Evolutionary conservation across 2,888 invertebrate genomes (phyloP), one percentile per base, ranked within the genome.

Genomic region (Poecilobothrus nobilitatus): DNA sequence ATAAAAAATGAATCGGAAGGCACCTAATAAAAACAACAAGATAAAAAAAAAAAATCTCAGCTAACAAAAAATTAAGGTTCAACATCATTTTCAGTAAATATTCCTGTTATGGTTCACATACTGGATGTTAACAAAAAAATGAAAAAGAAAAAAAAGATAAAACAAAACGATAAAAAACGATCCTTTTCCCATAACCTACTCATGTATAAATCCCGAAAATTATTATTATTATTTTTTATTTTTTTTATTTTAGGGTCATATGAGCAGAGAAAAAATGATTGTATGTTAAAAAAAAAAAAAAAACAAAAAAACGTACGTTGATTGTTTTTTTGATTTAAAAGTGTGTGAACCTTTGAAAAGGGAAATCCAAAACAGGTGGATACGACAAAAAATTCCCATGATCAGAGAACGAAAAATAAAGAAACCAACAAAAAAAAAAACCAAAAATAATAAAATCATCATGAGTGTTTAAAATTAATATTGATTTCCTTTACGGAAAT

Each of bases 141-240:
- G 18, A 18, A 53, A 53, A 53, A 1, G 1, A 41, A 3, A 41
- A 12, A 41, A 8, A 41, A 12, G 41, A 41, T 1, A 41, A 41
- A 41, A 15, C 9, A 8, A 12, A 53, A 18, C 15, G 15, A 53
- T 12, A 53, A 53, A 53, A 53, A 53, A 53, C 53, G 53, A 53
- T 53, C 53, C 53, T 53, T 53, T 53, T 53, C 53, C 53, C 53
- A 53, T 53, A 53, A 53, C 53, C 53, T 53, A 53, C 53, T 53
- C 53, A 53, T 53, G 53, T 53, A 53, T 53, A 53, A 53, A 53
- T 53, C 53, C 53, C 53, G 9, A 53, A 53, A 53, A 53, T 53
- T 53, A 15, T 12, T 41, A 12, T 41, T 41, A 12, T 41, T 41
- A 15, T 53, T 53, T n/a, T 15, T 12, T 41, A 6, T 12, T 15